Evolutionary conservation across 2,888 invertebrate species (phyloP).

Genomic region (Perizoma flavofasciatum): DNA sequence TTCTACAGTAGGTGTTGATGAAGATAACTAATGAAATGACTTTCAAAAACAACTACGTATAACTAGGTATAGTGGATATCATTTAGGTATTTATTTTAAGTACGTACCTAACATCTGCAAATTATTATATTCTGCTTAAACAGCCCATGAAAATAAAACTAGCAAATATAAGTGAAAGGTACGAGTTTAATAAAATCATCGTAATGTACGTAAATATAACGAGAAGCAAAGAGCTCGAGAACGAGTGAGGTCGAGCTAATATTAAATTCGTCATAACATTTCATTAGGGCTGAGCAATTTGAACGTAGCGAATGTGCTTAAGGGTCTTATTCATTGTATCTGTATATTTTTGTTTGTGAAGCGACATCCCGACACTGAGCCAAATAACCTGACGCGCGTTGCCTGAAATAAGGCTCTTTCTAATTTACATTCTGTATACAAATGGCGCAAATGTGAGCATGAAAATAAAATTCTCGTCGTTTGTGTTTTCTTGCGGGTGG

Average conservation of each 20-base stretch:
- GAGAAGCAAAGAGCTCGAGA: conserved; percentile 17
- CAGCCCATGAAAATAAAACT: conserved; percentile 17
- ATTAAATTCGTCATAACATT: conserved; percentile 54
- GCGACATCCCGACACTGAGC: conserved; percentile 66
- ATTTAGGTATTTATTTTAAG: no score
- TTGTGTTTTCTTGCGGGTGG: conserved; percentile 74
- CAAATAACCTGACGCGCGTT: conserved; percentile 74
- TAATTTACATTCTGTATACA: conserved; percentile 83
- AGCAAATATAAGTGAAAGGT: conserved; percentile 18
- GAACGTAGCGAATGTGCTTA: conserved; percentile 60
- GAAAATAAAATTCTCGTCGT: conserved; percentile 79
- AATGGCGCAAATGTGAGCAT: conserved; percentile 79
- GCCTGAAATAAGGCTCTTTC: conserved; percentile 76
- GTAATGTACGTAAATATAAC: conserved; percentile 31
- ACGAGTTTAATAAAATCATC: conserved; percentile 30
- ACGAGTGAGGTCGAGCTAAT: conserved; percentile 29
- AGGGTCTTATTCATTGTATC: conserved; percentile 59
- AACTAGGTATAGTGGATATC: no score
- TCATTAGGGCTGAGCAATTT: conserved; percentile 56
- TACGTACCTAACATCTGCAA: no score
- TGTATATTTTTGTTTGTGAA: conserved; percentile 63
- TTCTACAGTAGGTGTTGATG: background rate
- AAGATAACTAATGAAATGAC: background rate
- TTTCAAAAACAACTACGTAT: no score
- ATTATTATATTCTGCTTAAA: background rate